Percentiles rank a stretch among this genome's conserved stretches.
phyloP scores from a whole-genome alignment of 1,140 invertebrate genomes.

The Anagrus nilaparvatae region DNA sequence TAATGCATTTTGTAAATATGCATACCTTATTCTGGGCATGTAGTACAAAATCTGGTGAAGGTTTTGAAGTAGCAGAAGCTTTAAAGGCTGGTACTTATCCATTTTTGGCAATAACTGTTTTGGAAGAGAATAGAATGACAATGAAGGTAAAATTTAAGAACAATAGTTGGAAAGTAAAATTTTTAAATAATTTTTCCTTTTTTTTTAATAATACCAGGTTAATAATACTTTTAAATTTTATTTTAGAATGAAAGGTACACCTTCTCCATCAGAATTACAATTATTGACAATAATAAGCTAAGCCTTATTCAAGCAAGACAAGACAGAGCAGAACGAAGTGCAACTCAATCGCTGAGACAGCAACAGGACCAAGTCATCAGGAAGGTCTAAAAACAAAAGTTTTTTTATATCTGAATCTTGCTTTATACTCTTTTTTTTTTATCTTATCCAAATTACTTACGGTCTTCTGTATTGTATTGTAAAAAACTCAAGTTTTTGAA shows the following conservation, averaged over 20 bases:
- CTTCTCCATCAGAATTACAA: conserved; percentile 59
- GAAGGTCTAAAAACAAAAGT: too few relatives aligned
- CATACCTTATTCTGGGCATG: conserved; percentile 91
- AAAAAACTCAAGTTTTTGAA: too few relatives aligned
- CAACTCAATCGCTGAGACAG: conserved; percentile 73
- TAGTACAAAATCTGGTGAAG: conserved; percentile 77
- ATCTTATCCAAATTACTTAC: too few relatives aligned
- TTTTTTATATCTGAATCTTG: too few relatives aligned
- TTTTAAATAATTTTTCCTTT: too few relatives aligned
- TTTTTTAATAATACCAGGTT: too few relatives aligned
- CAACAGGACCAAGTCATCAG: conserved; percentile 89
- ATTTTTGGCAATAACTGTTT: conserved; percentile 78
- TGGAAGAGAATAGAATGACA: conserved; percentile 86
- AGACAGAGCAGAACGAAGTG: conserved; percentile 74
- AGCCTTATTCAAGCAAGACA: conserved; percentile 76
- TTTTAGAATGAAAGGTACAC: conserved; percentile 67
- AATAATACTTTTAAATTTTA: too few relatives aligned
- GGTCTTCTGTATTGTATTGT: too few relatives aligned
- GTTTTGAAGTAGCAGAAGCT: conserved; percentile 80
- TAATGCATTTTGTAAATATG: conserved; percentile 72
- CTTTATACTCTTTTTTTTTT: too few relatives aligned
- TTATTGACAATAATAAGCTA: conserved; percentile 79
- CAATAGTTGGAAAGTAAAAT: conserved; percentile 63
- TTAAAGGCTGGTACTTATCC: conserved; percentile 71
- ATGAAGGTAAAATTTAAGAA: too few relatives aligned